Base-by-base conservation (phyloP, 2,888 invertebrate genomes). In the Stomorhina lunata region DNA sequence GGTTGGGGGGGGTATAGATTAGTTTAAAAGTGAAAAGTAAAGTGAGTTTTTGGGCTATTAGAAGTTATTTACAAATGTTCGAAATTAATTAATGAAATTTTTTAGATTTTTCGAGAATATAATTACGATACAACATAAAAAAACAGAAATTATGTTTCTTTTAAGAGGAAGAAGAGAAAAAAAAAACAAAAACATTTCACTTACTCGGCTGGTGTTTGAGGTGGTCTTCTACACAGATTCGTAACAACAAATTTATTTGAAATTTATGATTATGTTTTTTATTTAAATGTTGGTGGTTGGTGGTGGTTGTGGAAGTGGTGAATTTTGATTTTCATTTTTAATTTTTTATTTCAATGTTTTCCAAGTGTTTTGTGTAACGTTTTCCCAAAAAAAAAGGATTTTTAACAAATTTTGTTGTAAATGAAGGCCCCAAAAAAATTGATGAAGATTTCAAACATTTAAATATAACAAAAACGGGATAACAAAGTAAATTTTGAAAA, bases 181-280 rank as follows among this genome's bases (percentile, higher is more conserved):
- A 85, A 87, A 88, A 63, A 71, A 73, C 43, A 73, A 80, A 75
- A 76, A 66, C 50, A 86, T 87, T 85, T 50, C 85, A 90, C 90
- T 90, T 90, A 90, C 90, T 90, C 90, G 90, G 90, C 90, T 90
- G 90, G 90, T 90, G 90, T 90, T 88, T 90, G 90, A 90, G 90
- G 90, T 89, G 89, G 88, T 90, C 90, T 90, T 90, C 90, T 90
- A 89, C 87, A 82, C 82, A 75, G 75, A 88, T 87, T 80, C 83
- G 88, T 63, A 77, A 72, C 72, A 72, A 79, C 72, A 80, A 80
- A 10, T 57, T 71, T 76, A 76, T 71, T 78, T 65, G 73, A 80
- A 76, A 78, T 57, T 32, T 57, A 72, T 82, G 82, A 79, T 82
- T 86, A 80, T 76, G 63, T n/a, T n/a, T n/a, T n/a, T n/a, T n/a